Conservation (phyloP, 2,797 vertebrate genomes). For the Smutsia temminckii region DNA sequence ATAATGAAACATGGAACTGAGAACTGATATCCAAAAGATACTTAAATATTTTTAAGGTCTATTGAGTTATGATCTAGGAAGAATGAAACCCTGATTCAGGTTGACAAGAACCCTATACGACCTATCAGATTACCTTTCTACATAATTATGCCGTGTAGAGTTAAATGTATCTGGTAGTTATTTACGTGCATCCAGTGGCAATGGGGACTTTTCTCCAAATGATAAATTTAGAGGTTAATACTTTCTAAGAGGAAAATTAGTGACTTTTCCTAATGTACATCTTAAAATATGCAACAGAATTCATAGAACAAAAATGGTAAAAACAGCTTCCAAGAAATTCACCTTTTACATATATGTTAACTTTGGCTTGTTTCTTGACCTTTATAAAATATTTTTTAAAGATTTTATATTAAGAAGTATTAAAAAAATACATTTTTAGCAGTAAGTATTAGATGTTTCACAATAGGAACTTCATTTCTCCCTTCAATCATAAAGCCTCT, state of each 20-base stretch:
- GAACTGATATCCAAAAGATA: background rate
- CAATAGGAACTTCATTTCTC: background rate
- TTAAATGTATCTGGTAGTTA: background rate
- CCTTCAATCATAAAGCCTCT: background rate
- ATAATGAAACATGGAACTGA: background rate
- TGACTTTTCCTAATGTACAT: conserved; percentile 7
- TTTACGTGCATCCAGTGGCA: rapidly evolving
- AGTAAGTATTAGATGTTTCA: background rate
- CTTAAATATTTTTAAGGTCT: background rate
- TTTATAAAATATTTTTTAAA: background rate
- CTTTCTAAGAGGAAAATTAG: conserved; percentile 20
- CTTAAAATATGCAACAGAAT: conserved; percentile 48
- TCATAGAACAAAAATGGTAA: conserved; percentile 25
- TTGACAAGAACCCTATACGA: background rate
- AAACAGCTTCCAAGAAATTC: background rate
- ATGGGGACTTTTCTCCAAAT: background rate
- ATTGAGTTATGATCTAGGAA: background rate
- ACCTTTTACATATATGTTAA: background rate
- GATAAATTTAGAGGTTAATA: background rate
- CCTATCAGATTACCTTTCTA: background rate
- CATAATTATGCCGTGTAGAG: background rate
- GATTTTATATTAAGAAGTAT: background rate
- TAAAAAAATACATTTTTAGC: background rate
- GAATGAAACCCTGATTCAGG: background rate
- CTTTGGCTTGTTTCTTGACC: conserved; percentile 18